Percentiles rank a stretch among this genome's conserved stretches.
These are phyloP conservation scores for Chirona hameri DNA, from an alignment of 2,888 invertebrate species.

Conservation along the genomic window DNA sequence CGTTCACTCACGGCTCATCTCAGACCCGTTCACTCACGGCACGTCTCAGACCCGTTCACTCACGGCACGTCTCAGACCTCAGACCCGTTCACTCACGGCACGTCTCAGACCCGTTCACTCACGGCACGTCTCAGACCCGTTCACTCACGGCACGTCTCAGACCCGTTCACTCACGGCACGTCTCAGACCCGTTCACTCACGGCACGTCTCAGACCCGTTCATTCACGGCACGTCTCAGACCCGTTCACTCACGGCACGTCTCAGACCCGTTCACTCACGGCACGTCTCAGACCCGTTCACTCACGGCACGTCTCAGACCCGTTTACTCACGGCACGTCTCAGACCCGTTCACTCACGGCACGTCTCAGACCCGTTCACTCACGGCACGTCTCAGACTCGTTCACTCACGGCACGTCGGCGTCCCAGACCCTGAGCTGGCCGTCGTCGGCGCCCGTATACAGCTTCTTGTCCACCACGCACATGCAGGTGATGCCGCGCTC, in stretches of 20 bases:
- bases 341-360: no score
- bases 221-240: constrained; percentile 34
- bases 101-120: constrained; percentile 37
- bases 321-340: no score
- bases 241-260: not conserved
- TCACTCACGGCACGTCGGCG: constrained; percentile 12
- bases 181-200: constrained; percentile 38
- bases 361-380: not conserved
- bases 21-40: no score
- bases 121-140: no score
- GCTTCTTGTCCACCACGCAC: constrained; percentile 47
- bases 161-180: constrained; percentile 1
- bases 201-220: no score
- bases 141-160: no score
- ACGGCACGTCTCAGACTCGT: not conserved
- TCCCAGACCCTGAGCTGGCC: constrained; percentile 42
- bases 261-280: no score
- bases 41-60: no score
- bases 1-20: constrained; percentile 29
- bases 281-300: no score
- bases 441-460: constrained; percentile 51
- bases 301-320: no score
- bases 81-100: not conserved
- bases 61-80: no score
- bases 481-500: constrained; percentile 47